These are phyloP conservation scores for Eulemur coronatus DNA, from an alignment of 2,797 vertebrate genomes.

Conservation along the genomic window DNA sequence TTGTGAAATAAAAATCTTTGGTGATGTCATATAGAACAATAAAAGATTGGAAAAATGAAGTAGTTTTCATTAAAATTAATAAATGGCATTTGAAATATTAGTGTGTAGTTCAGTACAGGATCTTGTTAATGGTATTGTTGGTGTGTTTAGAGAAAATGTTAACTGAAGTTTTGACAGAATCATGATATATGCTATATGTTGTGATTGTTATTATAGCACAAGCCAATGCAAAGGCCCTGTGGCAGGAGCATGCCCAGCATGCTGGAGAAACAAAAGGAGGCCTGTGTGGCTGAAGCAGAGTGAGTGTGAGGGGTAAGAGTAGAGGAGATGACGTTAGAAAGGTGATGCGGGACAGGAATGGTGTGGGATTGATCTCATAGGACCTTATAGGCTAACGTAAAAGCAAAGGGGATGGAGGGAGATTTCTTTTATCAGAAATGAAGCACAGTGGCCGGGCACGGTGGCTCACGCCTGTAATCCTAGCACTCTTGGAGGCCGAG, in stretches of 20 bases:
- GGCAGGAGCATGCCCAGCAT: background rate
- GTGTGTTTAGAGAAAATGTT: background rate
- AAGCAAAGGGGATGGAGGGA: background rate
- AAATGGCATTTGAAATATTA: background rate
- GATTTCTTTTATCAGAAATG: background rate
- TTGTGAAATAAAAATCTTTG: slow-evolving; percentile 40
- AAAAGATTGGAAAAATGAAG: slow-evolving; percentile 29
- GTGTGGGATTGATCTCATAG: background rate
- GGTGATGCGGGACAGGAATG: no score
- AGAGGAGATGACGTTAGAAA: background rate
- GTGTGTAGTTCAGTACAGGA: background rate
- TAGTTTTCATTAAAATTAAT: slow-evolving; percentile 43
- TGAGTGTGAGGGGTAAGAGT: background rate
- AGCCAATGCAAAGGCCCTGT: background rate
- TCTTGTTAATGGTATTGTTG: background rate
- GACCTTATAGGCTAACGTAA: background rate
- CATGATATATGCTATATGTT: background rate
- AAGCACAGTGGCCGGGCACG: background rate
- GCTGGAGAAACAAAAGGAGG: background rate
- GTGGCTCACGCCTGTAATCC: no score
- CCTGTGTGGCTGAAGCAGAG: background rate
- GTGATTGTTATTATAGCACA: background rate
- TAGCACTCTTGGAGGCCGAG: no score
- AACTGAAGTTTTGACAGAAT: background rate
- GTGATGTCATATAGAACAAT: slow-evolving; percentile 17